Percentiles rank a stretch among this genome's conserved stretches.
These are phyloP conservation scores for Podarcis muralis DNA, from an alignment of 2,113 vertebrate species.

Conservation along the genomic window DNA sequence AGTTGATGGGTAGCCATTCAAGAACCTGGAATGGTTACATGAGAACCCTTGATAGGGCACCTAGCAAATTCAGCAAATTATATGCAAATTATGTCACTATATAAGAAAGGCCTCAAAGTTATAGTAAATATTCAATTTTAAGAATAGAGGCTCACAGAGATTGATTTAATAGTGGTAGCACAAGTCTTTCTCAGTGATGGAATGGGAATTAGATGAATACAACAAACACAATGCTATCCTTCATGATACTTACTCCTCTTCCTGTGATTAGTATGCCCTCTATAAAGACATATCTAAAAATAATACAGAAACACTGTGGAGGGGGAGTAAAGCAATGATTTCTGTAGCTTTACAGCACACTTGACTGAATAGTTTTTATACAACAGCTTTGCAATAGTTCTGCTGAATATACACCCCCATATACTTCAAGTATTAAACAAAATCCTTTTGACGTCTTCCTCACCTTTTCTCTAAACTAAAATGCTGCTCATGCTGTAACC, in stretches of 20 bases:
- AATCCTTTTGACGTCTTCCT: neutral
- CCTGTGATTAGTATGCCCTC: neutral
- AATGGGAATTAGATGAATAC: constrained; percentile 3
- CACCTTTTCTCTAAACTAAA: too few species aligned
- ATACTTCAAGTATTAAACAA: neutral
- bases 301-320: neutral
- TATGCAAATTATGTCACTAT: neutral
- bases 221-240: neutral
- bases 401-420: neutral
- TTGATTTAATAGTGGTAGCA: neutral
- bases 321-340: neutral
- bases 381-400: neutral
- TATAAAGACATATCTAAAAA: neutral
- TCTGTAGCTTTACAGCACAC: neutral
- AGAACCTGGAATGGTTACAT: neutral
- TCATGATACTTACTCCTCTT: neutral
- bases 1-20: neutral
- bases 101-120: neutral
- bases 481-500: too few species aligned
- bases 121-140: neutral
- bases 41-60: neutral
- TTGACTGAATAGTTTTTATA: neutral
- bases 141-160: neutral
- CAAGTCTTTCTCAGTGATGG: neutral
- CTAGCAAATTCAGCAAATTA: neutral